Base-by-base conservation (phyloP, 2,888 invertebrate genomes). In the Amblyjoppa proteus region DNA sequence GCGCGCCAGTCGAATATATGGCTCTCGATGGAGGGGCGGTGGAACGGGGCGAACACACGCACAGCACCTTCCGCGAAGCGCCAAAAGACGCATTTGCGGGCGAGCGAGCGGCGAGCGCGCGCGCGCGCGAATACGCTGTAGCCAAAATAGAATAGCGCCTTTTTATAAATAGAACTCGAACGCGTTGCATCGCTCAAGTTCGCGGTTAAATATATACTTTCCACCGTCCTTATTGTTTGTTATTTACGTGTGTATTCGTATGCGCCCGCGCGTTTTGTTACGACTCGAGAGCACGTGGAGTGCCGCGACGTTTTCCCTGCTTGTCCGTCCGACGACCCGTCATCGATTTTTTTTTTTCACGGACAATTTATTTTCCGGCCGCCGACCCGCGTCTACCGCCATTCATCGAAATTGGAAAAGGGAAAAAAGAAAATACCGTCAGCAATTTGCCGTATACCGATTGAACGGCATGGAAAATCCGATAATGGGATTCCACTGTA, bases 121-220 rank as follows among this genome's bases (percentile, higher is more conserved):
- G 76, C 76, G 51, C 53, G 53, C 34, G 34, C 66, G 64, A 16
- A 66, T 34, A 38, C 66, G 66, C 66, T 25, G 51, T 20, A 49
- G 80, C 73, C 31, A 77, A 88, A 88, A 88, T 88, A 88, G 87
- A 88, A 58, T 53, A 74, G 61, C 83, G 66, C 58, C 58, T 88
- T 88, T 87, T 88, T 88, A 86, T 87, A 87, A 88, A 88, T 88
- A 84, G 87, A 82, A 82, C 81, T 78, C 77, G 74, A 76, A 84
- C 68, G 77, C 82, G 45, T 53, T 70, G 84, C 81, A 84, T 85
- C 87, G 83, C 77, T 86, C 86, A 87, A 85, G 87, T 87, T 87
- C 87, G 84, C 83, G 87, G 86, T 87, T 87, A 87, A 87, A 87
- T 87, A 83, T 86, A 87, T 79, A 82, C 64, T 49, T 74, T 77